phyloP scores from a whole-genome alignment of 2,797 vertebrate genomes.

The Pseudochirops cupreus region DNA sequence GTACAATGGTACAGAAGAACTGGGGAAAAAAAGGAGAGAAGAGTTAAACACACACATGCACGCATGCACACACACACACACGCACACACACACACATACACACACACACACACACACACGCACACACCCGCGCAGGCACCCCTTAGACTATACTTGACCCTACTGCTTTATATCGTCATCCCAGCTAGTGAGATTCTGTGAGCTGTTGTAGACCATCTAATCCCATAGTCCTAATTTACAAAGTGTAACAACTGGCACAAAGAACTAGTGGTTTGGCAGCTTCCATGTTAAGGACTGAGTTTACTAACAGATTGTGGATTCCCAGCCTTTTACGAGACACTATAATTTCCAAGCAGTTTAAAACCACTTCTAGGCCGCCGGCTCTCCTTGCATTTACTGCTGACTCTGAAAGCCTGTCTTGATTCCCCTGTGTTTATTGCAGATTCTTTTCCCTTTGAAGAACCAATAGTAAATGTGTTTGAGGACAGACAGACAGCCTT shows the following conservation, averaged over 20 bases:
- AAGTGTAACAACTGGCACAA: constrained; percentile 32
- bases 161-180: neutral
- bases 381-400: neutral
- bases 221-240: constrained; percentile 4
- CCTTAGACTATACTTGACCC: neutral
- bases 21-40: constrained; percentile 17
- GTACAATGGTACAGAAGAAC: constrained; percentile 39
- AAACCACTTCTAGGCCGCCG: constrained; percentile 58
- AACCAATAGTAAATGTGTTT: constrained; percentile 71
- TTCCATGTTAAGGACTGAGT: constrained; percentile 16
- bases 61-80: too few relatives aligned
- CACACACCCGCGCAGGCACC: neutral
- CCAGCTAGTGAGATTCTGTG: constrained; percentile 27
- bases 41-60: neutral
- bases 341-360: constrained; percentile 76
- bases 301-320: constrained; percentile 67
- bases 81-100: too few relatives aligned
- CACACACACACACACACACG: neutral
- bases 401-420: constrained; percentile 67
- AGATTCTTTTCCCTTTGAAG: constrained; percentile 67
- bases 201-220: neutral
- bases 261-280: constrained; percentile 6
- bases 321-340: constrained; percentile 10
- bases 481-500: constrained; percentile 69
- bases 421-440: constrained; percentile 58